phyloP scores from a whole-genome alignment of 2,113 vertebrate genomes.

The Callithrix jacchus region DNA sequence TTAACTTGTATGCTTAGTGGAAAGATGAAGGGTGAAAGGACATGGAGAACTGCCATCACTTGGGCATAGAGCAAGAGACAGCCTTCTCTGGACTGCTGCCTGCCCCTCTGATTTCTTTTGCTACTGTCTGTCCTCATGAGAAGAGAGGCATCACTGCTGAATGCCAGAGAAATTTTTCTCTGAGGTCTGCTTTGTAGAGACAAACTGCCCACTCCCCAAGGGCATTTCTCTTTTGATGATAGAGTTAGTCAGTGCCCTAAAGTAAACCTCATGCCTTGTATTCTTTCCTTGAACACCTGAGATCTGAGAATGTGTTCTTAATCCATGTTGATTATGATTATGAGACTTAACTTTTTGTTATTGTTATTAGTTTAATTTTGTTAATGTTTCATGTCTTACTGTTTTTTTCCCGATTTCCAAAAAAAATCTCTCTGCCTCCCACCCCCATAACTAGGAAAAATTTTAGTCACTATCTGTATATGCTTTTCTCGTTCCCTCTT shows the following conservation, averaged over 20 bases:
- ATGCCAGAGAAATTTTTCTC: not conserved
- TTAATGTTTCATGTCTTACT: constrained; percentile 20
- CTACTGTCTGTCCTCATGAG: not conserved
- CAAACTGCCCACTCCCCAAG: not conserved
- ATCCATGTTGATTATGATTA: not conserved
- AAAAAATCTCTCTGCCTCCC: not conserved
- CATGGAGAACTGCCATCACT: not conserved
- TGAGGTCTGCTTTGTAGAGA: not conserved
- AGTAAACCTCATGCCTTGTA: constrained; percentile 10
- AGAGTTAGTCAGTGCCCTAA: not conserved
- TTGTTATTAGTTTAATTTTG: constrained; percentile 13
- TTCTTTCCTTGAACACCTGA: not conserved
- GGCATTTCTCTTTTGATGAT: not conserved
- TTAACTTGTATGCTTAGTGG: not conserved
- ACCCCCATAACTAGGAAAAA: not conserved
- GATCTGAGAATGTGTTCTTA: not conserved
- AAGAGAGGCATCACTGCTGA: not conserved
- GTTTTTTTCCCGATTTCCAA: not conserved
- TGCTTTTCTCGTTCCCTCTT: not conserved
- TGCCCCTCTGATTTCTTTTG: not conserved
- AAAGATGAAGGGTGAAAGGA: not conserved
- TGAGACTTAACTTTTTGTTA: not conserved
- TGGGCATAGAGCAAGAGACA: not conserved
- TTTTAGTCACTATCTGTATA: not conserved
- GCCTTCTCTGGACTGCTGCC: not conserved